Conservation (phyloP, 2,888 invertebrate genomes). For the Pseudolycoriella hygida region DNA sequence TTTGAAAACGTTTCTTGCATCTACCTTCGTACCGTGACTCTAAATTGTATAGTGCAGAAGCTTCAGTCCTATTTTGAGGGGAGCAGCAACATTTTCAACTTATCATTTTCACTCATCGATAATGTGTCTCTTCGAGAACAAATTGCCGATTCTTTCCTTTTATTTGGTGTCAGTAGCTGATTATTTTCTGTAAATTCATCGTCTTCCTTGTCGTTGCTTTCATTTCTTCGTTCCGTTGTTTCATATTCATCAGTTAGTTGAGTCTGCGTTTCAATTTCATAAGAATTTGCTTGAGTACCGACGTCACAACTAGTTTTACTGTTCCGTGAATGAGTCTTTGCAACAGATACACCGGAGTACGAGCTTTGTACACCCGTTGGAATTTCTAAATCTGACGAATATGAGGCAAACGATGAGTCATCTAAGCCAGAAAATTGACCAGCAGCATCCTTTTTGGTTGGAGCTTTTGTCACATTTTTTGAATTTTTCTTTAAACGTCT, state of each 20-base stretch:
- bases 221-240: slow-evolving; percentile 11
- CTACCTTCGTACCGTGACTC: too few relatives aligned
- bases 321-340: slow-evolving; percentile 30
- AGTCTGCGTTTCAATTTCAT: slow-evolving; percentile 32
- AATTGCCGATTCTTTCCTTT: slow-evolving; percentile 1
- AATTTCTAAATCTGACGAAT: slow-evolving; percentile 30
- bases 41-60: too few relatives aligned
- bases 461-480: slow-evolving; percentile 15
- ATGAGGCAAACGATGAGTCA: slow-evolving; percentile 22
- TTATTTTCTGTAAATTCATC: slow-evolving; percentile 18
- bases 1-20: too few relatives aligned
- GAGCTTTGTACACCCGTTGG: slow-evolving; percentile 24
- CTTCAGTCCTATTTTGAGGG: slow-evolving; percentile 21
- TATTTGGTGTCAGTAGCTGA: slow-evolving; percentile 14
- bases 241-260: slow-evolving; percentile 10
- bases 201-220: slow-evolving; percentile 8
- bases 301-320: slow-evolving; percentile 38
- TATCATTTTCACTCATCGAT: slow-evolving; percentile 28
- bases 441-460: slow-evolving; percentile 10
- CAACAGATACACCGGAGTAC: slow-evolving; percentile 30
- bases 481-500: slow-evolving; percentile 9
- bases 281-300: slow-evolving; percentile 38
- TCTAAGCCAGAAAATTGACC: slow-evolving; percentile 12
- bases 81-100: slow-evolving; percentile 26
- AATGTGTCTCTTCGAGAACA: slow-evolving; percentile 14